Percentiles rank a stretch among this genome's conserved stretches.
phyloP scores from a whole-genome alignment of 2,113 vertebrate species.

The Elachura formosa region DNA sequence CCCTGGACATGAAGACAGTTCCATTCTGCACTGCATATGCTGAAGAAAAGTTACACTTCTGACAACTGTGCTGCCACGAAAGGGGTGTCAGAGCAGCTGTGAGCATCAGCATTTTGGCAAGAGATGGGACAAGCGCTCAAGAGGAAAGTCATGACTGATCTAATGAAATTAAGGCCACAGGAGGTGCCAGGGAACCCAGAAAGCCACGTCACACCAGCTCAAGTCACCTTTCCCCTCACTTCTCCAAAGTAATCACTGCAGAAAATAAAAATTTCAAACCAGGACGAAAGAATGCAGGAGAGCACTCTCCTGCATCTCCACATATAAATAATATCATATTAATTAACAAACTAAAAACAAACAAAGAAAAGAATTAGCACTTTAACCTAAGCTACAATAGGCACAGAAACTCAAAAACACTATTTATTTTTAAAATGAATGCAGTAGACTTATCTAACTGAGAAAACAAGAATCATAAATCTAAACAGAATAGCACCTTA shows the following conservation, averaged over 20 bases:
- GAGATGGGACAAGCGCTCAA: neutral
- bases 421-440: neutral
- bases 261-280: neutral
- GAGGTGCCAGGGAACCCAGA: neutral
- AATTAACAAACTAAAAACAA: neutral
- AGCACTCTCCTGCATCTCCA: neutral
- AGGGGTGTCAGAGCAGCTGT: neutral
- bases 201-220: neutral
- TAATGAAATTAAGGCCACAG: neutral
- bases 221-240: neutral
- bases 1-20: neutral
- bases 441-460: neutral
- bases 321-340: neutral
- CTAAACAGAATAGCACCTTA: constrained; percentile 6
- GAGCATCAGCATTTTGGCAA: neutral
- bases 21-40: neutral
- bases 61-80: fast-evolving
- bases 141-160: neutral
- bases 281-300: neutral
- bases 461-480: neutral
- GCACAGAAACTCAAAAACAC: neutral
- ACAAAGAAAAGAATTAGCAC: neutral
- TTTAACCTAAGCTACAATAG: neutral
- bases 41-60: neutral
- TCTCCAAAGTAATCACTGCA: neutral